Percentiles rank a stretch among this genome's conserved stretches.
These are phyloP conservation scores for Butorides virescens DNA, from an alignment of 2,113 vertebrate genomes.

Conservation along the genomic window DNA sequence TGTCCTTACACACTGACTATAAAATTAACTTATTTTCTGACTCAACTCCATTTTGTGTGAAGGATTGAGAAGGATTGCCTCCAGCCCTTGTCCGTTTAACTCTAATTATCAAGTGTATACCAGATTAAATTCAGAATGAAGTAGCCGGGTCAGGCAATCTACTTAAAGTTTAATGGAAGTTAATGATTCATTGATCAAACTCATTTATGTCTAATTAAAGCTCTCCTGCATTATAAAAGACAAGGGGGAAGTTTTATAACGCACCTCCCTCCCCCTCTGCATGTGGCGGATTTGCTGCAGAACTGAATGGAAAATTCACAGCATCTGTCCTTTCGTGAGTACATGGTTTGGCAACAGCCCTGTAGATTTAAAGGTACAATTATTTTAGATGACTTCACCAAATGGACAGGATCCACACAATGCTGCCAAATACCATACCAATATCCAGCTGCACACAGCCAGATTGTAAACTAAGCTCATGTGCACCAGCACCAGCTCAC, in stretches of 20 bases:
- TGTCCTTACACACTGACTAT: conserved; percentile 35
- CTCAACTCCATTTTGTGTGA: conserved; percentile 58
- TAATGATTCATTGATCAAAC: conserved; percentile 83
- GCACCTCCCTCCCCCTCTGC: neutral
- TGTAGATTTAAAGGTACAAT: conserved; percentile 24
- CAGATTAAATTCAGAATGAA: conserved; percentile 72
- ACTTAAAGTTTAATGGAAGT: conserved; percentile 78
- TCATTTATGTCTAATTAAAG: conserved; percentile 80
- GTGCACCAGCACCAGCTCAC: neutral
- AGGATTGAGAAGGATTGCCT: conserved; percentile 59
- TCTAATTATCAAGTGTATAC: conserved; percentile 72
- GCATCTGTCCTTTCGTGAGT: neutral
- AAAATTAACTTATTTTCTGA: conserved; percentile 73
- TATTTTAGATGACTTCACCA: conserved; percentile 23
- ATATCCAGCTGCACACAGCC: neutral
- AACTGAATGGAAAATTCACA: conserved; percentile 20
- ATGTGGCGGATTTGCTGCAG: neutral
- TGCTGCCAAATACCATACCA: neutral
- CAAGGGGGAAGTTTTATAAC: conserved; percentile 39
- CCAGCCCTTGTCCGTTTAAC: conserved; percentile 62
- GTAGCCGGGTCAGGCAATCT: conserved; percentile 71
- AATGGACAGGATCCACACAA: neutral
- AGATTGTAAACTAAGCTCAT: neutral
- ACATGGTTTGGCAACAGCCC: neutral
- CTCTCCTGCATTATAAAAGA: conserved; percentile 63